A percentile compares a stretch with the other conserved stretches of the same genome.
Evolutionary conservation across 2,113 vertebrate species (phyloP).

Genomic region (Vireo altiloquus): DNA sequence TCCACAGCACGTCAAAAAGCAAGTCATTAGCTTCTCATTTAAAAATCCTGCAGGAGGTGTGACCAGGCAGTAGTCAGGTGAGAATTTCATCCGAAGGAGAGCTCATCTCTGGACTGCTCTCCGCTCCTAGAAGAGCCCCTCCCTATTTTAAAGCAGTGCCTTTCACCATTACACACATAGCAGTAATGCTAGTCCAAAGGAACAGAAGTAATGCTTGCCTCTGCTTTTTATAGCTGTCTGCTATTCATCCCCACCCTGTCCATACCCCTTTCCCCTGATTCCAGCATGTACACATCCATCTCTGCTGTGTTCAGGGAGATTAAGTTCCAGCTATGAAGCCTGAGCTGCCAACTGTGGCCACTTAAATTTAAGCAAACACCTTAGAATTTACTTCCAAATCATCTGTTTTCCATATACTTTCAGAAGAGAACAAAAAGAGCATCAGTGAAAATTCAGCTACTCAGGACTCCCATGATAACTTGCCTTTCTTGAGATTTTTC

Average conservation of each 20-base stretch:
- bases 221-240: slow-evolving; percentile 24
- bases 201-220: neutral
- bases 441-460: neutral
- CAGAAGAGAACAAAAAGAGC: neutral
- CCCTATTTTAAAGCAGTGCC: neutral
- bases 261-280: neutral
- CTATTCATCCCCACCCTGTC: neutral
- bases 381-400: neutral
- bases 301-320: neutral
- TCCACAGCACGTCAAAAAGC: neutral
- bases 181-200: neutral
- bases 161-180: neutral
- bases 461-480: neutral
- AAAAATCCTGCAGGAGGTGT: neutral
- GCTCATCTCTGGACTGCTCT: neutral
- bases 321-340: neutral
- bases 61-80: neutral
- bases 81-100: neutral
- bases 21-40: neutral
- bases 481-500: neutral
- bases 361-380: neutral
- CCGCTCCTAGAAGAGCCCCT: neutral
- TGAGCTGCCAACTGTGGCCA: neutral
- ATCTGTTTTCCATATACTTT: neutral
- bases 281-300: neutral